Evolutionary conservation across 2,888 invertebrate genomes (phyloP), one percentile per base, ranked within the genome.

Genomic region (Synanthedon andrenaeformis): DNA sequence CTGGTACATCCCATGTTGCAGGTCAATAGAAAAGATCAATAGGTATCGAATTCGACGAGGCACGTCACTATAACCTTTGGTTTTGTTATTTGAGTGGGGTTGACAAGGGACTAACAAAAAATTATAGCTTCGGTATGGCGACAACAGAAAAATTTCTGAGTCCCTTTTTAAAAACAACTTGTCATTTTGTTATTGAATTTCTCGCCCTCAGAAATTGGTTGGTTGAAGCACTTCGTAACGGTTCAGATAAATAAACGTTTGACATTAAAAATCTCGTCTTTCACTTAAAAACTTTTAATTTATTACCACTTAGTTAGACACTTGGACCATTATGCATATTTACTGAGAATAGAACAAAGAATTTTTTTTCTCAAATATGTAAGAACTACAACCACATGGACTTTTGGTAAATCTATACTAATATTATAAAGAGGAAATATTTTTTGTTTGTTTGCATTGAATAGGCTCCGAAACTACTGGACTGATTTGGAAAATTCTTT

Each of bases 131-230:
- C 65, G 67, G 66, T 68, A 66, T 69, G 69, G 76, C 78, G 82
- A 83, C 82, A 82, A 76, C 73, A 74, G 71, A 79, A 78, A 76
- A 74, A 70, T 72, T 79, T 74, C 65, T 69, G 71, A 65, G 52
- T 67, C 67, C 70, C 75, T 67, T 70, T 69, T 70, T 66, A 74
- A 64, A 67, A 72, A 70, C 64, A 59, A 72, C 72, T 77, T 79
- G 79, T 70, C 65, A 68, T 72, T 74, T 71, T 72, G 74, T 74
- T 82, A 80, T 82, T 80, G 68, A 78, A 82, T 79, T 72, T 81
- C 75, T 80, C 76, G 69, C 74, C 71, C 74, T 66, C 74, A 66
- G 64, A 60, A 58, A 51, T 10, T 35, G 52, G 50, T 56, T 56
- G 58, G 55, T 57, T 68, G 55, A 59, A 71, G 67, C 65, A 69